phyloP scores from a whole-genome alignment of 1,140 invertebrate species.

The Asobara japonica region DNA sequence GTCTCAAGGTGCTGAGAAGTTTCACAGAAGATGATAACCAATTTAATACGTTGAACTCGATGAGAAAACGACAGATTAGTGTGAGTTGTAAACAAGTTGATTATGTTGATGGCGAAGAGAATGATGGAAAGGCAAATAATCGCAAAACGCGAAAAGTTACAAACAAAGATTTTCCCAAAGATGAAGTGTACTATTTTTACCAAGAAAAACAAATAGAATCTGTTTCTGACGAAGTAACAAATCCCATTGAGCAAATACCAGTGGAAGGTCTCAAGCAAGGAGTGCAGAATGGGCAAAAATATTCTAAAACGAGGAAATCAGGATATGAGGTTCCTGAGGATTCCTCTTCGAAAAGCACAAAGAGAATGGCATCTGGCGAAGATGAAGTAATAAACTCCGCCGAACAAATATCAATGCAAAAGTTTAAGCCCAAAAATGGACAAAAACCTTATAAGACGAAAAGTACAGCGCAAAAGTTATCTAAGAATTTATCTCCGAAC shows the following conservation, averaged over 20 bases:
- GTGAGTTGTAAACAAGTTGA: not conserved
- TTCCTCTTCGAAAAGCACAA: not conserved
- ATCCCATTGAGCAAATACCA: slow-evolving; percentile 26
- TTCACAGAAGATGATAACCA: slow-evolving; percentile 44
- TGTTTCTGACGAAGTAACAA: not conserved
- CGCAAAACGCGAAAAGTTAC: not conserved
- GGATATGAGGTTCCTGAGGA: not conserved
- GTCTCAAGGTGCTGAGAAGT: slow-evolving; percentile 54
- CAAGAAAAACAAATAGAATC: not conserved
- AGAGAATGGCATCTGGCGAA: slow-evolving; percentile 22
- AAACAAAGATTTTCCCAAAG: slow-evolving; percentile 17
- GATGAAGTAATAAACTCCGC: slow-evolving; percentile 4
- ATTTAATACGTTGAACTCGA: not conserved
- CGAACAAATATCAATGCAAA: not conserved
- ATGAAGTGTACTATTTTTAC: slow-evolving; percentile 37
- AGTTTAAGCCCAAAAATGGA: slow-evolving; percentile 12
- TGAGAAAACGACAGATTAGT: not conserved
- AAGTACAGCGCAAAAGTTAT: not conserved
- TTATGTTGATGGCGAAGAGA: slow-evolving; percentile 2
- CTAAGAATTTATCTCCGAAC: not conserved
- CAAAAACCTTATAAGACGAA: slow-evolving; percentile 15
- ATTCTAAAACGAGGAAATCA: not conserved
- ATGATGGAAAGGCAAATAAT: slow-evolving; percentile 18
- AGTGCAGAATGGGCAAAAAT: slow-evolving; percentile 18
- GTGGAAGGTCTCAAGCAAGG: too few species aligned